Evolutionary conservation across 2,113 vertebrate species (phyloP).

Genomic region (Nothobranchius kuhntae): DNA sequence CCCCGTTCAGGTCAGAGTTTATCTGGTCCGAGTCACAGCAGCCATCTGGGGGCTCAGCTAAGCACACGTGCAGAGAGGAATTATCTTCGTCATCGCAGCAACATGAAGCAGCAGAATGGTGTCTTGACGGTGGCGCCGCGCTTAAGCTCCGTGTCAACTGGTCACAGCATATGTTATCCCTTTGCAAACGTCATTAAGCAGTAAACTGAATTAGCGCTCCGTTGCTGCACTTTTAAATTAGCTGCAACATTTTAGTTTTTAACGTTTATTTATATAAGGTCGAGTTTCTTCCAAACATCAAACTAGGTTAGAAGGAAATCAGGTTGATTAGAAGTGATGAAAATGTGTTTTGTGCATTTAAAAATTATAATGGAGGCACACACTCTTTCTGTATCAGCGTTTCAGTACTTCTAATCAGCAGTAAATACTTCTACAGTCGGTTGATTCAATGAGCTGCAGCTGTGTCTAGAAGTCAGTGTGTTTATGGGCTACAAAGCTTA

Average conservation of each 20-base stretch:
- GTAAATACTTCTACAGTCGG: conserved; percentile 7
- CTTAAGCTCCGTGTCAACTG: conserved; percentile 31
- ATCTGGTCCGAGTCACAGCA: conserved; percentile 41
- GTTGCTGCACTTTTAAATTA: conserved; percentile 32
- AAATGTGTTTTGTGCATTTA: background rate
- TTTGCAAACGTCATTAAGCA: conserved; percentile 39
- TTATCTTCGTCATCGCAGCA: conserved; percentile 41
- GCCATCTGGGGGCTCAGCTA: conserved; percentile 63
- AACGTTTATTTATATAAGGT: conserved; percentile 21
- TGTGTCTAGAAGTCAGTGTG: conserved; percentile 4
- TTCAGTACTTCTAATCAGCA: background rate
- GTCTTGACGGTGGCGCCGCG: conserved; percentile 12
- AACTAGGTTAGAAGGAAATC: conserved; percentile 8
- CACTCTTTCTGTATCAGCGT: background rate
- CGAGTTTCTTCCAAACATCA: conserved; percentile 25
- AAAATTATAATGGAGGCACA: background rate
- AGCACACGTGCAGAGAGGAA: conserved; percentile 46
- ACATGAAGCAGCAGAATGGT: conserved; percentile 36
- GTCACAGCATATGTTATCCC: conserved; percentile 22
- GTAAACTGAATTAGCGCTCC: conserved; percentile 17
- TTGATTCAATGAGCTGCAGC: conserved; percentile 4
- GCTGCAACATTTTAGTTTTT: background rate
- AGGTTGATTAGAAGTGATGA: conserved; percentile 15
- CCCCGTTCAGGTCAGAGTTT: conserved; percentile 36
- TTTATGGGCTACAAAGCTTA: conserved; percentile 24